phyloP scores from a whole-genome alignment of 2,888 invertebrate genomes.

The Eupithecia vulgata region DNA sequence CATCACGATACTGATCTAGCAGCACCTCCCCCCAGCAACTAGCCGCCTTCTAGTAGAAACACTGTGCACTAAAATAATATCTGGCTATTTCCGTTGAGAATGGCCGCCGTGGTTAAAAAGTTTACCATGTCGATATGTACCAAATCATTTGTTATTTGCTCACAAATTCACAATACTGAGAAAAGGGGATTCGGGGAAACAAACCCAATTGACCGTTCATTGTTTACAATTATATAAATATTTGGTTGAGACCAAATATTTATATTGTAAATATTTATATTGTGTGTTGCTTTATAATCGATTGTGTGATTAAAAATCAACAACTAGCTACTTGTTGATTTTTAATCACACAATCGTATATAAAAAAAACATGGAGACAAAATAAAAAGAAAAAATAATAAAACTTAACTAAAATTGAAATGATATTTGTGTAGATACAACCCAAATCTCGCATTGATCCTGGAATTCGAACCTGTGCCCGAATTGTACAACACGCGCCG shows the following conservation, averaged over 20 bases:
- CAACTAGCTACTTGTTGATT: too few relatives aligned
- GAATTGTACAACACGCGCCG: slow-evolving; percentile 22
- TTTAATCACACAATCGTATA: not conserved
- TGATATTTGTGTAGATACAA: not conserved
- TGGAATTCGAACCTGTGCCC: slow-evolving; percentile 4
- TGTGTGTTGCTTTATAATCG: not conserved
- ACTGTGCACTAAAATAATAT: too few relatives aligned
- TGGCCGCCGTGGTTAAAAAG: too few relatives aligned
- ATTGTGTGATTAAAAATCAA: not conserved
- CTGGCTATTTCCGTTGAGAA: too few relatives aligned
- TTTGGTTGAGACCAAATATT: too few relatives aligned
- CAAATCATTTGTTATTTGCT: not conserved
- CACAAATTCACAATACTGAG: not conserved
- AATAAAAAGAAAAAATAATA: not conserved
- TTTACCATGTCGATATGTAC: not conserved
- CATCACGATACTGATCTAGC: too few relatives aligned
- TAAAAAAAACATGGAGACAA: not conserved
- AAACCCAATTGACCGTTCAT: not conserved
- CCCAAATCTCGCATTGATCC: not conserved
- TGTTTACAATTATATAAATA: too few relatives aligned
- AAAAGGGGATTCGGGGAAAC: not conserved
- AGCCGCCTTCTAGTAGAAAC: too few relatives aligned
- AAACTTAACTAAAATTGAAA: not conserved
- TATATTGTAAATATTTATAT: not conserved
- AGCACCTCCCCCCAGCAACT: too few relatives aligned